Evolutionary conservation across 2,113 vertebrate genomes (phyloP).

Genomic region (Oophaga pumilio): DNA sequence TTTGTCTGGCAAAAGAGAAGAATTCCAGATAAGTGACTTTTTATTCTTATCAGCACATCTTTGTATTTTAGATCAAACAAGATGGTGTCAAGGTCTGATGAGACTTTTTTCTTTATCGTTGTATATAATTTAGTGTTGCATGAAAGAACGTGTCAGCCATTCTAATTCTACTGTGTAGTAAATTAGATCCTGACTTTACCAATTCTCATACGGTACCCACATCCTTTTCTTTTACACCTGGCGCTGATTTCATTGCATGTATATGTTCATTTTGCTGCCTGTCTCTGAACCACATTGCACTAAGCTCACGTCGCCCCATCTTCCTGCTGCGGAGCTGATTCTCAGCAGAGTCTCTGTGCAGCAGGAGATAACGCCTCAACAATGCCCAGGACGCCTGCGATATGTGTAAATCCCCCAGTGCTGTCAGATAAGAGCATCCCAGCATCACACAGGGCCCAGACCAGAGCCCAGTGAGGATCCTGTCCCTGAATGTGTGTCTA

Average conservation of each 20-base stretch:
- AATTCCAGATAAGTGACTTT: no score
- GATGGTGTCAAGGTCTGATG: no score
- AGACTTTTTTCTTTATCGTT: no score
- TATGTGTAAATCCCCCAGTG: conserved; percentile 56
- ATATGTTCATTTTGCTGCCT: background rate
- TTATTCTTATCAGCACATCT: no score
- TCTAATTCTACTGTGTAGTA: no score
- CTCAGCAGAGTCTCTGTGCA: conserved; percentile 45
- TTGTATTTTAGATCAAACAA: no score
- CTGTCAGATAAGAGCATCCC: conserved; percentile 55
- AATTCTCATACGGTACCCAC: no score
- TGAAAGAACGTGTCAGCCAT: no score
- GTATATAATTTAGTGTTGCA: no score
- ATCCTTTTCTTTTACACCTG: no score
- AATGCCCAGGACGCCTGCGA: conserved; percentile 53
- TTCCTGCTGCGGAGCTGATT: conserved; percentile 9
- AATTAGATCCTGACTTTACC: no score
- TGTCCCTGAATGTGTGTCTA: conserved; percentile 22
- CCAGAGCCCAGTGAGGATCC: conserved; percentile 2
- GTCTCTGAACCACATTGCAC: background rate
- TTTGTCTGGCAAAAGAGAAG: no score
- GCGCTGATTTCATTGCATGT: background rate
- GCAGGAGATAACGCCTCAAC: conserved; percentile 50
- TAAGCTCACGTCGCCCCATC: background rate
- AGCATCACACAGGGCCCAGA: conserved; percentile 27